A percentile compares a stretch with the other conserved stretches of the same genome.
phyloP scores from a whole-genome alignment of 2,113 vertebrate genomes.

The Leptodactylus fuscus region DNA sequence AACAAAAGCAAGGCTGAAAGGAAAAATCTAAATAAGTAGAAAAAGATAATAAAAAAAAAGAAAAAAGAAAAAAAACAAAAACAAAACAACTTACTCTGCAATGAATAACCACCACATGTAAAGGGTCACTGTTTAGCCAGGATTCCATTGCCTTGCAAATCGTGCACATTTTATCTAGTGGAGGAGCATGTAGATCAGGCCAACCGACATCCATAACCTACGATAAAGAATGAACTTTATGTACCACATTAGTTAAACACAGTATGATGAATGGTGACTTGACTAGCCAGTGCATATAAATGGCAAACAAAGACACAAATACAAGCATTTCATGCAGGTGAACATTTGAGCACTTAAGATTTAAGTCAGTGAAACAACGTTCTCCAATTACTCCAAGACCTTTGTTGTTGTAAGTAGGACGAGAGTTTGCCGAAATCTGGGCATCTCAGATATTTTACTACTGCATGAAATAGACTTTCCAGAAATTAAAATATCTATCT shows the following conservation, averaged over 20 bases:
- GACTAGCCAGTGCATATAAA: background rate
- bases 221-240: conserved; percentile 38
- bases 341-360: too few species aligned
- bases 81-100: conserved; percentile 89
- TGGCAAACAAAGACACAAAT: background rate
- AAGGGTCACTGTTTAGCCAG: conserved; percentile 89
- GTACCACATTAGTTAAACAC: background rate
- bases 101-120: conserved; percentile 92
- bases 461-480: too few species aligned
- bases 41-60: background rate
- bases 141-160: conserved; percentile 96
- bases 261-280: background rate
- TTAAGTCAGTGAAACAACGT: background rate
- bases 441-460: too few species aligned
- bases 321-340: background rate
- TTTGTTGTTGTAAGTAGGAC: too few species aligned
- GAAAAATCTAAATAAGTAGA: background rate
- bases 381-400: too few species aligned
- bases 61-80: too few species aligned
- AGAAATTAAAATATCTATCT: too few species aligned
- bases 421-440: too few species aligned
- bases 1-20: background rate
- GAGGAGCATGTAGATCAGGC: conserved; percentile 93
- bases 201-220: conserved; percentile 93
- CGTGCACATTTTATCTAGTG: conserved; percentile 92